Percentiles rank a stretch among this genome's conserved stretches.
Evolutionary conservation across 1,140 invertebrate genomes (phyloP).

Genomic region (Drosophila aff.): DNA sequence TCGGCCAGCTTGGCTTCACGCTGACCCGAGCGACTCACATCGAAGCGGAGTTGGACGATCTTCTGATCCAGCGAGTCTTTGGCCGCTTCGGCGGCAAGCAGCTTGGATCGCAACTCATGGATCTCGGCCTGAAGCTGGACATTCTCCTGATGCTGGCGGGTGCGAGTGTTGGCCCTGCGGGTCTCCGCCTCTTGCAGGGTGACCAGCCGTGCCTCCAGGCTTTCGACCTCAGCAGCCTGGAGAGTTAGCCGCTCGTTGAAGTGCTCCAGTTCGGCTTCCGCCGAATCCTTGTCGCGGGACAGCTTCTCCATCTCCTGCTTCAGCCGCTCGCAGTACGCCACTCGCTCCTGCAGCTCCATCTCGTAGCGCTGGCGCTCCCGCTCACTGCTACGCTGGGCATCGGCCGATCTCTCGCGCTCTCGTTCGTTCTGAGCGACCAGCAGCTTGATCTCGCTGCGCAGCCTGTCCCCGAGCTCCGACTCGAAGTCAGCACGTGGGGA

Average conservation of each 20-base stretch:
- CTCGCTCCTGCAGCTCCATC: constrained; percentile 86
- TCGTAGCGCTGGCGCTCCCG: constrained; percentile 85
- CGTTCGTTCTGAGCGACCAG: constrained; percentile 86
- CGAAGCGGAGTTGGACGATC: constrained; percentile 69
- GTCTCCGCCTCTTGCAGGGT: constrained; percentile 80
- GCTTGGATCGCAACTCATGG: constrained; percentile 69
- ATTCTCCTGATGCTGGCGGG: constrained; percentile 74
- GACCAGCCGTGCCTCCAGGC: constrained; percentile 71
- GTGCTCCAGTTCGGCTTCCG: constrained; percentile 76
- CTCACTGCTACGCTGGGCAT: constrained; percentile 85
- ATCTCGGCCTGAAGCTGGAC: constrained; percentile 74
- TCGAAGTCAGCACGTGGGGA: constrained; percentile 81
- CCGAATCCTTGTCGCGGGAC: constrained; percentile 73
- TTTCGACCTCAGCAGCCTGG: constrained; percentile 78
- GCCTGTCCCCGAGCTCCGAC: constrained; percentile 84
- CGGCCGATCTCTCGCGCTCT: constrained; percentile 85
- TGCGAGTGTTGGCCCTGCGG: constrained; percentile 62
- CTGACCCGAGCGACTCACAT: constrained; percentile 72
- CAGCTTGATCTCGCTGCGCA: constrained; percentile 86
- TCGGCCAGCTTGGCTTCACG: constrained; percentile 78
- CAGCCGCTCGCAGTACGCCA: constrained; percentile 86
- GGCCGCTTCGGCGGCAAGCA: constrained; percentile 53
- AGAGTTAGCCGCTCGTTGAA: constrained; percentile 78
- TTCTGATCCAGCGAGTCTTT: constrained; percentile 63
- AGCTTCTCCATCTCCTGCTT: constrained; percentile 83